A percentile compares a stretch with the other conserved stretches of the same genome.
These are phyloP conservation scores for Creontiades dilutus DNA, from an alignment of 2,888 invertebrate species.

Conservation along the genomic window DNA sequence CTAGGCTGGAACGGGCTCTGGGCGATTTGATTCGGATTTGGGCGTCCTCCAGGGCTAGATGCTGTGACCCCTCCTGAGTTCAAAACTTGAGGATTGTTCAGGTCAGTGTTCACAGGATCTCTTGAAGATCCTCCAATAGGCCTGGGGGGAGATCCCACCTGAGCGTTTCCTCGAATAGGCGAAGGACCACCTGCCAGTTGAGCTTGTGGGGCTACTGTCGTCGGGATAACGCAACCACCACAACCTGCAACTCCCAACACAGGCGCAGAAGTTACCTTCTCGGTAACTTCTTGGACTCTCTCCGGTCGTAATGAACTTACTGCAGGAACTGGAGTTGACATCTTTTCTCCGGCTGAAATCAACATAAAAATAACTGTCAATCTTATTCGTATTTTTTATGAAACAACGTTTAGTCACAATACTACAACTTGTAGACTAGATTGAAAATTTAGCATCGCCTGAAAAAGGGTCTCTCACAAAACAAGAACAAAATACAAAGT, in stretches of 20 bases:
- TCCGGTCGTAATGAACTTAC: constrained; percentile 18
- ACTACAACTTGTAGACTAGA: too few species aligned
- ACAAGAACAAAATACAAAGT: too few species aligned
- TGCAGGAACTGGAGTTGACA: constrained; percentile 72
- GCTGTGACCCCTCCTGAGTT: not conserved
- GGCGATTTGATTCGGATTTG: not conserved
- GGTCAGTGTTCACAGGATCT: not conserved
- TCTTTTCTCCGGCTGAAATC: constrained; percentile 74
- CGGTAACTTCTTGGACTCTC: constrained; percentile 77
- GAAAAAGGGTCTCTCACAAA: too few species aligned
- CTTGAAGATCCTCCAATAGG: not conserved
- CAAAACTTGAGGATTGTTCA: not conserved
- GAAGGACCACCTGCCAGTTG: not conserved
- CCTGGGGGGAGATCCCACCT: not conserved
- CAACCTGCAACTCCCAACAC: constrained; percentile 80
- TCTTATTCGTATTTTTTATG: too few species aligned
- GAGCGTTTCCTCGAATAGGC: not conserved
- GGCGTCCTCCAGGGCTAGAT: not conserved
- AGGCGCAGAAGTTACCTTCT: constrained; percentile 27
- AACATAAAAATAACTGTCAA: not conserved
- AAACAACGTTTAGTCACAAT: too few species aligned
- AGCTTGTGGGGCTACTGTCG: constrained; percentile 77
- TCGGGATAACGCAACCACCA: constrained; percentile 82
- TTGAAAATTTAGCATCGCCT: too few species aligned
- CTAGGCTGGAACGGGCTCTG: not conserved